These are phyloP conservation scores for Sclerodermus sp. DNA, from an alignment of 2,888 invertebrate genomes.

Conservation along the genomic window DNA sequence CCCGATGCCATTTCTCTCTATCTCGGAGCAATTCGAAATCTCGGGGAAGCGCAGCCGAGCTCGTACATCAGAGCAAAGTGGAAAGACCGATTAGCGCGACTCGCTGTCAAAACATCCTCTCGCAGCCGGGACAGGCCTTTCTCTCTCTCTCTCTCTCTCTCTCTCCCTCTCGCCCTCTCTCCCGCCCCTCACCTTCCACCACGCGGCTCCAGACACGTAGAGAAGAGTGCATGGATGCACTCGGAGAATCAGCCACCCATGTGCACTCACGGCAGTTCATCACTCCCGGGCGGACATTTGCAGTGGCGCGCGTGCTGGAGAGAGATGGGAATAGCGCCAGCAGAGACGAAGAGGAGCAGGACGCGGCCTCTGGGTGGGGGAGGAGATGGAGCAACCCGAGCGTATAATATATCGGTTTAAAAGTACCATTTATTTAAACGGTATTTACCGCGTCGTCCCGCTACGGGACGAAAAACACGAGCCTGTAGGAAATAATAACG, in stretches of 20 bases:
- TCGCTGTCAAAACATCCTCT: constrained; percentile 52
- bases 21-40: constrained; percentile 30
- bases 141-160: constrained; percentile 5
- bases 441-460: constrained; percentile 37
- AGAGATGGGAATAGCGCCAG: constrained; percentile 1
- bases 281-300: constrained; percentile 40
- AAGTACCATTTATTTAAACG: constrained; percentile 55
- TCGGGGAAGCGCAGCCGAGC: constrained; percentile 18
- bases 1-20: constrained; percentile 6
- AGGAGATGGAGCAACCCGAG: constrained; percentile 19
- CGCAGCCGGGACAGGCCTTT: constrained; percentile 20
- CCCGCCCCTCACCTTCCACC: constrained; percentile 5
- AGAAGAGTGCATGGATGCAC: constrained; percentile 32
- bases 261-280: constrained; percentile 49
- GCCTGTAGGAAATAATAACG: constrained; percentile 49
- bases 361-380: too few relatives aligned
- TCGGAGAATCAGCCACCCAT: constrained; percentile 44
- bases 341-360: constrained; percentile 21
- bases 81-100: constrained; percentile 53
- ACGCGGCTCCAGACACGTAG: constrained; percentile 9
- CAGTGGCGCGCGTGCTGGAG: constrained; percentile 2
- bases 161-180: constrained; percentile 2
- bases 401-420: constrained; percentile 54
- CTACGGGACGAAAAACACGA: constrained; percentile 46
- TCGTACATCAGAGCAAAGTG: constrained; percentile 40